Evolutionary conservation across 2,113 vertebrate species (phyloP), one percentile per base, ranked within the genome.

Genomic region (Choloepus hoffmanni): DNA sequence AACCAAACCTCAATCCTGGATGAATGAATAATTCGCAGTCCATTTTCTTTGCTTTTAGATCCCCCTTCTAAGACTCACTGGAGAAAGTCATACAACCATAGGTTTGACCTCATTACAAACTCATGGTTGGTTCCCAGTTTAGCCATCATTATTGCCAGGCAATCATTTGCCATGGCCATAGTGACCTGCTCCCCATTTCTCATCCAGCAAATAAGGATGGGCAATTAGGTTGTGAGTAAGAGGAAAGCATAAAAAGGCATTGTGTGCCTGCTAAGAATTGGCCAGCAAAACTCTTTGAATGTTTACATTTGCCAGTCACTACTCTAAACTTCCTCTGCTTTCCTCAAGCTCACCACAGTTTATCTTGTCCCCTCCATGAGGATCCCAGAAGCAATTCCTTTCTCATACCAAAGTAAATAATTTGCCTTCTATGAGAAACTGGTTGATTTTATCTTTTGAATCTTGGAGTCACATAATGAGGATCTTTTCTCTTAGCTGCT

Each of bases 351-450:
- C 72, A 45, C 36, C 45, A 11, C 14, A 12, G 30, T 48, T 26
- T 18, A 26, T 36, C 67, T 67, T 67, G n/a, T 28, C 40, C 55
- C 72, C 67, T 85, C 70, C 50, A n/a, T 68, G 30, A 67, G 50
- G 30, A 74, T 15, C 13, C 30, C 50, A 28, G 10, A 48, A 81
- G 11, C 21, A 82, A 45, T 90, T 62, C 28, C 16, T 58, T 74
- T n/a, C 30, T 63, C 58, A 33, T 53, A 60, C 68, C 40, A 94
- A 23, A 67, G 87, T 40, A 91, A 94, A 53, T 82, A 93, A 30
- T 81, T 92, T 81, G 33, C 33, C 77, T 81, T 85, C 58, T 67
- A 79, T 78, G 14, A 77, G 43, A 28, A 70, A 53, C 6, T 16
- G 13, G 5, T 15, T 63, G 18, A 4, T 90, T 76, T 63, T 78